Evolutionary conservation across 2,113 vertebrate species (phyloP), one percentile per base, ranked within the genome.

Genomic region (Carettochelys insculpta): DNA sequence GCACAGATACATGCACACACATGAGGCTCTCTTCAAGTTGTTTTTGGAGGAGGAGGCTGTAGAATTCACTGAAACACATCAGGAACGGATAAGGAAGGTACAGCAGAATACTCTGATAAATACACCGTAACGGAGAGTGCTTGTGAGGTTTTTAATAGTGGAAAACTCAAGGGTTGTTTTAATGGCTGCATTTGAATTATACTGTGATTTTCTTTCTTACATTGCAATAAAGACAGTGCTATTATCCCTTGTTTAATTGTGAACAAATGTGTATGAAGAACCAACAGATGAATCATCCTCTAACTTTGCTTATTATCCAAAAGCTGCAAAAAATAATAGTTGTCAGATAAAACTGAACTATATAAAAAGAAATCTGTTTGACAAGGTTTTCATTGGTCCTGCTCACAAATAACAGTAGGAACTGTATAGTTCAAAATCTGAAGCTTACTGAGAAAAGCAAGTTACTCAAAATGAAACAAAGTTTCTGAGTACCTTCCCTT

Each of bases 391-490:
- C 71, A 82, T 92, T 90, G 58, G 5, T 6, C 76, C 14, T 90
- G 6, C 25, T 95, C 77, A 91, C 77, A 95, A 81, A 41, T 94
- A 54, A 83, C 58, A 89, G 83, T 90, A 48, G 56, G 89, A 95
- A 92, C 0, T 47, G 68, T 83, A 78, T 65, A 86, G 50, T 78
- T 95, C 91, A 80, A 79, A 89, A 88, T 90, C 41, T 90, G 76
- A 85, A 73, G 22, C 17, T 94, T 90, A 22, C 51, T 82, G 93
- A 87, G 22, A 90, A 88, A 92, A 95, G 48, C 41, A 96, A 95
- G 88, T 93, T 76, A 90, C 80, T 90, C 51, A 94, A 52, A 80
- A 77, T 24, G 51, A 45, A 86, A 75, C 54, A 93, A 38, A 86
- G 76, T 5, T 38, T 96, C 51, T 92, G 52, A 22, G 45, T 89